Percentiles rank a stretch among this genome's conserved stretches.
Conservation (phyloP, 2,888 invertebrate species). For the Tryphoninae sp. region DNA sequence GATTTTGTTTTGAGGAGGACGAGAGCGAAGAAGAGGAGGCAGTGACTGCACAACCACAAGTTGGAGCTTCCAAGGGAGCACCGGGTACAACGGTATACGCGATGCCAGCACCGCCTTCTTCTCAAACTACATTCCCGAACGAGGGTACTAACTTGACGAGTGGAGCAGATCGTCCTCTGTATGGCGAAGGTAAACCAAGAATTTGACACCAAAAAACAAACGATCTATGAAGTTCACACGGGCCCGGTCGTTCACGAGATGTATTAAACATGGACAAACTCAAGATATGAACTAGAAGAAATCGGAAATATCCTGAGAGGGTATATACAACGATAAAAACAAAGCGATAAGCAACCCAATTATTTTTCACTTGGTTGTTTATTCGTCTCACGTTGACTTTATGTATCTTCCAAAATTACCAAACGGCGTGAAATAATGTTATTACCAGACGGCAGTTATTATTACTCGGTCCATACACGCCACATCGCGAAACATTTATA, state of each 20-base stretch:
- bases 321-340: background rate
- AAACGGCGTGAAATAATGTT: background rate
- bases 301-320: background rate
- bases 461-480: background rate
- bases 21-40: constrained; percentile 84
- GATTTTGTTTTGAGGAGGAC: constrained; percentile 82
- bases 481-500: background rate
- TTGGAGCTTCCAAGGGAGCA: constrained; percentile 82
- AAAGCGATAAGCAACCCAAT: background rate
- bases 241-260: constrained; percentile 5
- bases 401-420: background rate
- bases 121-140: constrained; percentile 81
- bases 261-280: constrained; percentile 6
- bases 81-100: constrained; percentile 85
- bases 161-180: constrained; percentile 74
- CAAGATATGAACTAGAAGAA: constrained; percentile 8
- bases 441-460: background rate
- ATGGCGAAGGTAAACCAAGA: constrained; percentile 61
- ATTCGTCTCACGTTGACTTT: background rate
- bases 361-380: background rate
- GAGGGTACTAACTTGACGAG: constrained; percentile 87
- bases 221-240: background rate
- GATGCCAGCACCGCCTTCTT: constrained; percentile 84
- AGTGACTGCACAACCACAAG: constrained; percentile 84
- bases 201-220: constrained; percentile 37